Evolutionary conservation across 2,113 vertebrate genomes (phyloP).

Genomic region (Zapornia atra): DNA sequence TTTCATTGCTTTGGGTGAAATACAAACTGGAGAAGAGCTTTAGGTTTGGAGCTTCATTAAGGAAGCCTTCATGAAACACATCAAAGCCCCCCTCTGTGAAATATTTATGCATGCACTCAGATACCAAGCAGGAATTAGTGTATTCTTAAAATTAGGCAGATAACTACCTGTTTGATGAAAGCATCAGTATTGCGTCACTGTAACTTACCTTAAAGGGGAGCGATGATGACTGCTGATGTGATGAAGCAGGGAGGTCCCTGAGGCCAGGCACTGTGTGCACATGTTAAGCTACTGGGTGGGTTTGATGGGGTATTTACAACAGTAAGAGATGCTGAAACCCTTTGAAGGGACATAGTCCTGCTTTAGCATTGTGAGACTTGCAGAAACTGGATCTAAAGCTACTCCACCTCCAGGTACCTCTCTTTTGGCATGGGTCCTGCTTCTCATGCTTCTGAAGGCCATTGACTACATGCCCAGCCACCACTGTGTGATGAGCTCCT

Average conservation of each 20-base stretch:
- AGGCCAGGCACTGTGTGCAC: fast-evolving
- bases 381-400: not conserved
- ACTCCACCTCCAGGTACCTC: not conserved
- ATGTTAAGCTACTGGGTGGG: fast-evolving
- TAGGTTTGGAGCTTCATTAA: not conserved
- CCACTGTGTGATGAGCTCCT: not conserved
- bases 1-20: not conserved
- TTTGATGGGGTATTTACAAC: not conserved
- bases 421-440: not conserved
- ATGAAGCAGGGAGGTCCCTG: not conserved
- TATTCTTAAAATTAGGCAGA: not conserved
- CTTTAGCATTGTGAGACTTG: not conserved
- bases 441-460: fast-evolving
- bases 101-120: not conserved
- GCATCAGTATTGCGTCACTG: not conserved
- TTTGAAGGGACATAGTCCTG: not conserved
- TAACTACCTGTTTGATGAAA: not conserved
- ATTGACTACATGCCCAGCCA: not conserved
- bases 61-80: not conserved
- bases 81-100: not conserved
- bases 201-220: not conserved
- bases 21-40: not conserved
- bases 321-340: not conserved
- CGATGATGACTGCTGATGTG: not conserved
- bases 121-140: not conserved